Evolutionary conservation across 2,888 invertebrate genomes (phyloP), one percentile per base, ranked within the genome.

Genomic region (Helobdella robusta): DNA sequence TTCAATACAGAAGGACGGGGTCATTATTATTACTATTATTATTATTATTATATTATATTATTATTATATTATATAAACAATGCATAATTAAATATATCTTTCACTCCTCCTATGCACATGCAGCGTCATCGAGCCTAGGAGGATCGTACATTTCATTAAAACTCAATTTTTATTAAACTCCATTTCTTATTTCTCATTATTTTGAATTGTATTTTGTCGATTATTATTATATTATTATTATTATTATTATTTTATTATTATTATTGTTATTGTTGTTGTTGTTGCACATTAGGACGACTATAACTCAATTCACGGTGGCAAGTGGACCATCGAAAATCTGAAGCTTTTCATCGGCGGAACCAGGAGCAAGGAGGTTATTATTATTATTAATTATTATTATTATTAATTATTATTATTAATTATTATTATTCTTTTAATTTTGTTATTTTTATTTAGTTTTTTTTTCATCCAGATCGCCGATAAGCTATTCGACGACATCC

Each of bases 1-100:
- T 3, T 93, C 94, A 67, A 91, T 95, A n/a, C 95, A 97, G 80
- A 94, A 93, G 79, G 91, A 92, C 76, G 93, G 93, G 71, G 88
- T 87, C 79, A 81, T 84, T 81, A 25, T 11, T 44, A 30, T 5
- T 23, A 20, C 6, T 58, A 11, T 58, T 15, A 11, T 8, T 52
- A 52, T n/a, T 8, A 11, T 8, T 52, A n/a, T 18, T n/a, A 15
- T 15, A 18, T 11, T 52, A 18, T 40, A 15, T 8, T 40, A 40
- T 40, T 8, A 15, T 40, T 40, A 8, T 40, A 15, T 40, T 40
- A 15, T n/a, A n/a, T n/a, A n/a, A n/a, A n/a, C n/a, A n/a, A n/a
- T n/a, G n/a, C n/a, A n/a, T n/a, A n/a, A n/a, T n/a, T n/a, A n/a
- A n/a, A n/a, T n/a, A n/a, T n/a, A n/a, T n/a, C n/a, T n/a, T n/a